These are phyloP conservation scores for Gila orcuttii DNA, from an alignment of 2,113 vertebrate genomes.

Conservation along the genomic window DNA sequence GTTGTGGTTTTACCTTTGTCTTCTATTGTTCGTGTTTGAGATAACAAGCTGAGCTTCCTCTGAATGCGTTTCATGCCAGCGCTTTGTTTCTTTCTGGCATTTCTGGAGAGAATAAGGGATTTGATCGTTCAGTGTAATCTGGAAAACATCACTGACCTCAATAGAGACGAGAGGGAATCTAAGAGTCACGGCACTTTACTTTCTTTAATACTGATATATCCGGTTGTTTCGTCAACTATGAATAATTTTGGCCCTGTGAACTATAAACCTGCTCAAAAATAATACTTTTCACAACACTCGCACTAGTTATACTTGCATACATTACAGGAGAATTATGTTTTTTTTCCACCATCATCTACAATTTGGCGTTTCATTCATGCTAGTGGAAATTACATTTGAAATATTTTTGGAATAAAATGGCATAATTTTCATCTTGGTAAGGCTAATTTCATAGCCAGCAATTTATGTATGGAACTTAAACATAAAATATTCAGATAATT, in stretches of 20 bases:
- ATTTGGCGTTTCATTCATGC: neutral
- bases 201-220: neutral
- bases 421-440: neutral
- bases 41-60: neutral
- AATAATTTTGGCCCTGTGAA: neutral
- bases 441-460: neutral
- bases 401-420: neutral
- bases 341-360: neutral
- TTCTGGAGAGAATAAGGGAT: conserved; percentile 32
- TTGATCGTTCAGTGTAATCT: conserved; percentile 10
- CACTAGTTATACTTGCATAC: neutral
- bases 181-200: neutral
- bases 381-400: neutral
- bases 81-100: conserved; percentile 18
- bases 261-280: neutral
- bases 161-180: neutral
- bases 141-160: conserved; percentile 46
- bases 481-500: neutral
- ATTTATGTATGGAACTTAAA: neutral
- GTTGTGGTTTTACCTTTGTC: conserved; percentile 21
- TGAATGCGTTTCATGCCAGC: neutral
- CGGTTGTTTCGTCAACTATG: neutral
- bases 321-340: neutral
- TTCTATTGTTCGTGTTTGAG: conserved; percentile 5
- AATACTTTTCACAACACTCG: neutral